A percentile compares a stretch with the other conserved stretches of the same genome.
Conservation (phyloP, 2,113 vertebrate species). For the Promerops cafer region DNA sequence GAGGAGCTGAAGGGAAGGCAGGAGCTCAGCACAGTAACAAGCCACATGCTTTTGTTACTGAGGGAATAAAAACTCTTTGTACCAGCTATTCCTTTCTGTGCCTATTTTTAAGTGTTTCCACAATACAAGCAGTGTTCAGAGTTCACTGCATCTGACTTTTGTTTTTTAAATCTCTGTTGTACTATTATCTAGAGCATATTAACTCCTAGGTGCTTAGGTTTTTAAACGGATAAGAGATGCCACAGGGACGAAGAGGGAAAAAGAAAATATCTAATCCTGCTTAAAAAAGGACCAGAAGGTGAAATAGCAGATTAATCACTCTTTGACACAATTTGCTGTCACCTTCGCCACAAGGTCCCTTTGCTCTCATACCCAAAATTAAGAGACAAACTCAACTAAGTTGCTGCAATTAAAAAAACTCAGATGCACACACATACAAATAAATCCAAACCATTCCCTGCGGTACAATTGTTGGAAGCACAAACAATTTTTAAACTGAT, state of each 20-base stretch:
- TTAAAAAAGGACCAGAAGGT: slow-evolving; percentile 5
- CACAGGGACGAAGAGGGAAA: background rate
- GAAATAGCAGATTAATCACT: slow-evolving; percentile 41
- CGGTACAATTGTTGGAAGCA: background rate
- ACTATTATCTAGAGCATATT: slow-evolving; percentile 15
- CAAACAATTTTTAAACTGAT: slow-evolving; percentile 35
- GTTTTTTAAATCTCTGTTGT: slow-evolving; percentile 8
- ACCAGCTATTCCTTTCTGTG: background rate
- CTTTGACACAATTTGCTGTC: slow-evolving; percentile 27
- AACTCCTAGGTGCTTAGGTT: slow-evolving; percentile 23
- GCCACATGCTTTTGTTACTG: background rate
- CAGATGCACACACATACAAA: background rate
- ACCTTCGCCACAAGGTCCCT: slow-evolving; percentile 10
- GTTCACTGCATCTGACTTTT: background rate
- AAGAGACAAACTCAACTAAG: background rate
- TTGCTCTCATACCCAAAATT: background rate
- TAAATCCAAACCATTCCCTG: slow-evolving; percentile 3
- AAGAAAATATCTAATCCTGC: background rate
- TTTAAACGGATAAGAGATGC: slow-evolving; percentile 3
- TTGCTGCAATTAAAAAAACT: background rate
- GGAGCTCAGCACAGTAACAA: background rate
- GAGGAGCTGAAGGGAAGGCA: background rate
- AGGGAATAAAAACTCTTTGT: slow-evolving; percentile 17
- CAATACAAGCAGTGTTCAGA: background rate
- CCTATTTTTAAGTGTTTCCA: slow-evolving; percentile 31